phyloP scores from a whole-genome alignment of 1,140 invertebrate species.

The Lepidurus couesii region DNA sequence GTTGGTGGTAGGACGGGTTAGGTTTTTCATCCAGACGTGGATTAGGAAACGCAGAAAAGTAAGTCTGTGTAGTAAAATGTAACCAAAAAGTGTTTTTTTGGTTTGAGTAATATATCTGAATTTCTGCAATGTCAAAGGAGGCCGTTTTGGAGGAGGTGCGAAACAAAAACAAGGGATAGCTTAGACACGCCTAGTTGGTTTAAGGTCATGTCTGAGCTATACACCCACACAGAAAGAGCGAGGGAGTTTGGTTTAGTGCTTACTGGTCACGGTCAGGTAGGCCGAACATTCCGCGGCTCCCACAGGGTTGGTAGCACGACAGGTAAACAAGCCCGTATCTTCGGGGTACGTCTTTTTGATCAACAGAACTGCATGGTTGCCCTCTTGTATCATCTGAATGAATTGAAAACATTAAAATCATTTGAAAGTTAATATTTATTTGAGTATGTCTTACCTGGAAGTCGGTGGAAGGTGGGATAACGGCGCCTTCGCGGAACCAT shows the following conservation, averaged over 20 bases:
- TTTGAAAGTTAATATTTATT: constrained; percentile 7
- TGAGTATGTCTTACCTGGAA: constrained; percentile 66
- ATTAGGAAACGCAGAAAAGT: background rate
- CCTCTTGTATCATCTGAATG: constrained; percentile 81
- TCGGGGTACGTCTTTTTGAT: constrained; percentile 90
- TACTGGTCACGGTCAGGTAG: constrained; percentile 94
- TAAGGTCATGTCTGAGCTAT: constrained; percentile 5
- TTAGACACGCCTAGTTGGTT: constrained; percentile 7
- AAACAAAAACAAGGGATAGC: constrained; percentile 19
- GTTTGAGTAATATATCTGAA: constrained; percentile 23
- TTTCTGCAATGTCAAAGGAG: constrained; percentile 2
- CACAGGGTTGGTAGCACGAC: constrained; percentile 78
- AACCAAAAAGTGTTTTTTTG: background rate
- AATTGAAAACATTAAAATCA: constrained; percentile 25
- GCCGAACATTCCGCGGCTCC: constrained; percentile 87
- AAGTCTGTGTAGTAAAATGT: background rate
- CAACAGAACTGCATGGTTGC: constrained; percentile 76
- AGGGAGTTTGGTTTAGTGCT: constrained; percentile 60
- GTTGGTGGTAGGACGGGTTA: background rate
- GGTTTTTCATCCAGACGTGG: background rate
- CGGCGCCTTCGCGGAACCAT: constrained; percentile 81
- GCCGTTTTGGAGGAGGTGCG: constrained; percentile 20
- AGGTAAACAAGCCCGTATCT: constrained; percentile 86
- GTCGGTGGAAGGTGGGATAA: constrained; percentile 83
- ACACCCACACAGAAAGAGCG: constrained; percentile 20